These are phyloP conservation scores for Paratrypauchen microcephalus DNA, from an alignment of 2,797 vertebrate genomes.

Conservation along the genomic window DNA sequence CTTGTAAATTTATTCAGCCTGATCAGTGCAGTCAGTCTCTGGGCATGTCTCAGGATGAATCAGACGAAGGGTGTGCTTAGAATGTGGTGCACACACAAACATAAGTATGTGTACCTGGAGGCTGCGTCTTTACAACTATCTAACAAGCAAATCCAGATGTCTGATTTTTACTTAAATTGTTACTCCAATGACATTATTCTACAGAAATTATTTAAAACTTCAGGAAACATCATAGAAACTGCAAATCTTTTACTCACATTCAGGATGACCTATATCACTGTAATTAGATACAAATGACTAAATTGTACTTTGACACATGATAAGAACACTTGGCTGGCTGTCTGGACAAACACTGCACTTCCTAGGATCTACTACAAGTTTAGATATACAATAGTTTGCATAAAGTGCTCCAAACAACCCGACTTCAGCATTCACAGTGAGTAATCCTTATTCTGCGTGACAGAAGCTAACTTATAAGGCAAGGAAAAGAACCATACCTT, in stretches of 20 bases:
- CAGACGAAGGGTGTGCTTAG: slow-evolving; percentile 37
- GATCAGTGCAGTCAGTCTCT: slow-evolving; percentile 18
- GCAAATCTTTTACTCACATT: neutral
- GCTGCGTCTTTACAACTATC: slow-evolving; percentile 30
- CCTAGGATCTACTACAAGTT: neutral
- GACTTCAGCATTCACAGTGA: neutral
- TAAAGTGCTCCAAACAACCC: slow-evolving; percentile 6
- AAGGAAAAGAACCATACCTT: slow-evolving; percentile 2
- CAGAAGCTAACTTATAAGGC: neutral
- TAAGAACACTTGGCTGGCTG: slow-evolving; percentile 34
- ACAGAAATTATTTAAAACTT: slow-evolving; percentile 2
- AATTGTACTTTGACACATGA: slow-evolving; percentile 57
- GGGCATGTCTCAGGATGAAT: slow-evolving; percentile 34
- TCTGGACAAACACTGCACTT: slow-evolving; percentile 20
- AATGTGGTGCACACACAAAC: slow-evolving; percentile 28
- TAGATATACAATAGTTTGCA: neutral
- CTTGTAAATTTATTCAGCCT: neutral
- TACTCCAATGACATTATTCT: slow-evolving; percentile 43
- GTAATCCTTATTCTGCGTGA: neutral
- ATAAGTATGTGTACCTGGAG: slow-evolving; percentile 43
- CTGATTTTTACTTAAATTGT: slow-evolving; percentile 6
- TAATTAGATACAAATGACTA: slow-evolving; percentile 19
- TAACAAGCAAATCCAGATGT: slow-evolving; percentile 20
- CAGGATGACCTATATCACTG: neutral
- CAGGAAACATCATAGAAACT: neutral